A percentile compares a stretch with the other conserved stretches of the same genome.
These are phyloP conservation scores for Hexactinellida sp. DNA, from an alignment of 37 sponge, comb jelly and placozoan species.

Conservation along the genomic window DNA sequence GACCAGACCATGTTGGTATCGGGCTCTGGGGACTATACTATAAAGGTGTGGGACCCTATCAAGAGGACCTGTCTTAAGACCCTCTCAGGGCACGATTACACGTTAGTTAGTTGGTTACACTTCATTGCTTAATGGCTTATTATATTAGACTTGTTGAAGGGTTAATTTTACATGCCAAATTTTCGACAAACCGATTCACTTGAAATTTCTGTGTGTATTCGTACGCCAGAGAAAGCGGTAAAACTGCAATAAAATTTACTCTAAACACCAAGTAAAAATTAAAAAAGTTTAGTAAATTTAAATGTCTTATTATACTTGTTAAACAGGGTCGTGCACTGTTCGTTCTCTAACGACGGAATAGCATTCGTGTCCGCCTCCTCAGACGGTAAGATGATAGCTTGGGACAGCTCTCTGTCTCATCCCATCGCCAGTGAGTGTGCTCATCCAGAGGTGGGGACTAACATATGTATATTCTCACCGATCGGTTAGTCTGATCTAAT, in stretches of 20 bases:
- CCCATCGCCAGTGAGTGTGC: not conserved
- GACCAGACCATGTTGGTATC: not conserved
- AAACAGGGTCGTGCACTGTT: not conserved
- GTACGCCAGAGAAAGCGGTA: too few species aligned
- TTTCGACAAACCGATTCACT: too few species aligned
- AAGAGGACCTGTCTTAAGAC: not conserved
- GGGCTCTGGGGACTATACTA: not conserved
- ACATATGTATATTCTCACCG: not conserved
- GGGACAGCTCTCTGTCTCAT: not conserved
- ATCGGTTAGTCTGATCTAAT: not conserved
- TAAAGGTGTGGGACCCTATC: constrained; percentile 13
- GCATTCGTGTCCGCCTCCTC: constrained; percentile 8
- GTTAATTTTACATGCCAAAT: too few species aligned
- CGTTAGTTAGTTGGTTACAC: not conserved
- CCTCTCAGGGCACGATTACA: not conserved
- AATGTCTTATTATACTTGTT: too few species aligned
- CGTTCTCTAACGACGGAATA: not conserved
- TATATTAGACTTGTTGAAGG: too few species aligned
- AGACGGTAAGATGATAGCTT: not conserved
- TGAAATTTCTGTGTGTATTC: too few species aligned
- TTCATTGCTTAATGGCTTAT: not conserved
- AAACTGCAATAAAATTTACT: too few species aligned
- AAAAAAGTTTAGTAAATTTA: too few species aligned
- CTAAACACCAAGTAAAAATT: too few species aligned
- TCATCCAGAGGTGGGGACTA: not conserved